A percentile compares a stretch with the other conserved stretches of the same genome.
Conservation (phyloP, 1,140 invertebrate genomes). For the Pseudomyrmex pallidus region DNA sequence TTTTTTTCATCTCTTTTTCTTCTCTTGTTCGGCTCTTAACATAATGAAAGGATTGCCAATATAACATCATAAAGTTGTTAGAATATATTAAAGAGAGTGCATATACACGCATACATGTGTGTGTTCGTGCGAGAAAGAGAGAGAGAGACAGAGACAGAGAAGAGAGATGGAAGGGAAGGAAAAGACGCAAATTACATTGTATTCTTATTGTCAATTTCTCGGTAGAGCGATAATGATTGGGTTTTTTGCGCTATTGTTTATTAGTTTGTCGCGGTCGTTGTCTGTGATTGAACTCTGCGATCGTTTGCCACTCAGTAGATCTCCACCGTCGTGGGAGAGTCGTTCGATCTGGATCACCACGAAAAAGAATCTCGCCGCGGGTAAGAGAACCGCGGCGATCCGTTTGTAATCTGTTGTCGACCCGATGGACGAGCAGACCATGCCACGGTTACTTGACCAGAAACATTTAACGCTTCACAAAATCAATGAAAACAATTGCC, state of each 20-base stretch:
- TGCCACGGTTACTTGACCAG: conserved; percentile 71
- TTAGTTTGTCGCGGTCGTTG: conserved; percentile 70
- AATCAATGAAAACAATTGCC: conserved; percentile 61
- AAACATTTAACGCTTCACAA: conserved; percentile 65
- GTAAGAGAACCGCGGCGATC: conserved; percentile 43
- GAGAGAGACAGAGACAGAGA: background rate
- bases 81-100: too few relatives aligned
- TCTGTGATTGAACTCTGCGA: conserved; percentile 64
- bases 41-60: too few relatives aligned
- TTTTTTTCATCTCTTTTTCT: background rate
- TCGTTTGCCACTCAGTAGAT: conserved; percentile 47
- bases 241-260: conserved; percentile 69
- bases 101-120: too few relatives aligned
- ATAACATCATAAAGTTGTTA: too few relatives aligned
- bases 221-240: conserved; percentile 60
- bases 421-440: conserved; percentile 37
- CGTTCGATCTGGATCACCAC: conserved; percentile 70
- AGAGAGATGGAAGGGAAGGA: background rate
- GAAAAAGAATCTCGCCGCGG: conserved; percentile 59
- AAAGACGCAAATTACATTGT: conserved; percentile 20
- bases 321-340: conserved; percentile 71
- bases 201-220: conserved; percentile 57
- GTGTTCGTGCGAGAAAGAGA: background rate
- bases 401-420: conserved; percentile 31
- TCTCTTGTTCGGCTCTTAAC: too few relatives aligned